These are phyloP conservation scores for Ceratothoa steindachneri DNA, from an alignment of 2,888 invertebrate species.

Conservation along the genomic window DNA sequence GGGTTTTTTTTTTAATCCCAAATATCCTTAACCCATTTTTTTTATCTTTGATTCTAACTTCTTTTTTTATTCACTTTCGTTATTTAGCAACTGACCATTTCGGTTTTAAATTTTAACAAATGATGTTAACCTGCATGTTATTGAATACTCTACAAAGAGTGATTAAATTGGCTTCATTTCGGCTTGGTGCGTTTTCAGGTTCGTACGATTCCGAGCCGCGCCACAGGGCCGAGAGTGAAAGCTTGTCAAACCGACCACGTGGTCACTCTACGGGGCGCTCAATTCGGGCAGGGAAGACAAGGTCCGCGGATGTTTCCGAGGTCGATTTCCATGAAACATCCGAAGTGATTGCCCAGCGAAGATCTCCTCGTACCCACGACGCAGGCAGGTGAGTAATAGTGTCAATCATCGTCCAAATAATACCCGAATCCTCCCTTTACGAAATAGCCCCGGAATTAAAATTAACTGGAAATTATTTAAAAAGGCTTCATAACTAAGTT, in stretches of 20 bases:
- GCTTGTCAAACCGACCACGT: slow-evolving; percentile 23
- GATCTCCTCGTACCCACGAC: slow-evolving; percentile 35
- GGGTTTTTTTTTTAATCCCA: too few relatives aligned
- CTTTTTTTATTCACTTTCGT: too few relatives aligned
- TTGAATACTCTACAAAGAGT: too few relatives aligned
- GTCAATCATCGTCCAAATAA: too few relatives aligned
- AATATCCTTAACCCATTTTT: too few relatives aligned
- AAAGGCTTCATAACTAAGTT: neutral
- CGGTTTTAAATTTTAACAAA: too few relatives aligned
- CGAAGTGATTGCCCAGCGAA: slow-evolving; percentile 8
- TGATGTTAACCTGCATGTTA: too few relatives aligned
- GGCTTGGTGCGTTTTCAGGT: too few relatives aligned
- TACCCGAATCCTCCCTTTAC: too few relatives aligned
- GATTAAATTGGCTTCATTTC: too few relatives aligned
- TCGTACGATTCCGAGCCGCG: slow-evolving; percentile 30
- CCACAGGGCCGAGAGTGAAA: slow-evolving; percentile 34
- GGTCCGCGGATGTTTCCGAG: slow-evolving; percentile 38
- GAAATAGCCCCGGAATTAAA: neutral
- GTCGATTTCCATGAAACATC: slow-evolving; percentile 20
- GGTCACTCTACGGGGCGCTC: slow-evolving; percentile 30
- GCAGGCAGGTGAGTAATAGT: slow-evolving; percentile 28
- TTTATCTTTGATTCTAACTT: too few relatives aligned
- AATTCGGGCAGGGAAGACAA: slow-evolving; percentile 26
- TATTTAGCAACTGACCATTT: too few relatives aligned
- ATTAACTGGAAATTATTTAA: neutral